Evolutionary conservation across 2,888 invertebrate genomes (phyloP).

Genomic region (Carterocephalus palaemon): DNA sequence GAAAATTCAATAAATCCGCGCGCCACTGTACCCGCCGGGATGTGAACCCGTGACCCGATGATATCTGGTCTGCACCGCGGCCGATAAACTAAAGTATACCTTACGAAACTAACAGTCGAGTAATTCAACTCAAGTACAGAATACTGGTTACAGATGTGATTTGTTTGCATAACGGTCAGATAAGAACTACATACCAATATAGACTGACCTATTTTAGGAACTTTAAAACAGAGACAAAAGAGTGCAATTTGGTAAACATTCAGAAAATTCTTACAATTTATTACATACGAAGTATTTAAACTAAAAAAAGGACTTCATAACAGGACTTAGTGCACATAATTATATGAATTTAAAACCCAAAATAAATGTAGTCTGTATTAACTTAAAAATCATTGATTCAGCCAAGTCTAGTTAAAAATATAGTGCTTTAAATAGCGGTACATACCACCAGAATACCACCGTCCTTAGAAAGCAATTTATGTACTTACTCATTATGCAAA

Average conservation of each 20-base stretch:
- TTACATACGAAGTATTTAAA: no score
- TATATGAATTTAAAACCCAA: no score
- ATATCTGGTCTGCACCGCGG: slow-evolving; percentile 25
- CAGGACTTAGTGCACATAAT: no score
- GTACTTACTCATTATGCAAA: slow-evolving; percentile 30
- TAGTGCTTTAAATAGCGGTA: no score
- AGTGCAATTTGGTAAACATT: no score
- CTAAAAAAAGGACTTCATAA: no score
- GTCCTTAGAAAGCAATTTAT: slow-evolving; percentile 28
- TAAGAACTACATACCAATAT: neutral
- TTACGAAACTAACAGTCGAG: slow-evolving; percentile 19
- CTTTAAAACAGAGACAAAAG: no score
- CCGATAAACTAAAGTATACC: slow-evolving; percentile 25
- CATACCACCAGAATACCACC: slow-evolving; percentile 12
- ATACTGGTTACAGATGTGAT: slow-evolving; percentile 21
- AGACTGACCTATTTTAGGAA: no score
- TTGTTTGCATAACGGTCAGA: slow-evolving; percentile 9
- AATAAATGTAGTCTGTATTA: no score
- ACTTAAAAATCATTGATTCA: no score
- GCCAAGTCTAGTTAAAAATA: no score
- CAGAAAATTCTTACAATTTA: no score
- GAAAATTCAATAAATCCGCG: slow-evolving; percentile 18
- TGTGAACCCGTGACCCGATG: slow-evolving; percentile 27
- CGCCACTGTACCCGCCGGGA: slow-evolving; percentile 25
- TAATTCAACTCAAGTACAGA: slow-evolving; percentile 14